Evolutionary conservation across 2,113 vertebrate species (phyloP).

Genomic region (Mustela nigripes): DNA sequence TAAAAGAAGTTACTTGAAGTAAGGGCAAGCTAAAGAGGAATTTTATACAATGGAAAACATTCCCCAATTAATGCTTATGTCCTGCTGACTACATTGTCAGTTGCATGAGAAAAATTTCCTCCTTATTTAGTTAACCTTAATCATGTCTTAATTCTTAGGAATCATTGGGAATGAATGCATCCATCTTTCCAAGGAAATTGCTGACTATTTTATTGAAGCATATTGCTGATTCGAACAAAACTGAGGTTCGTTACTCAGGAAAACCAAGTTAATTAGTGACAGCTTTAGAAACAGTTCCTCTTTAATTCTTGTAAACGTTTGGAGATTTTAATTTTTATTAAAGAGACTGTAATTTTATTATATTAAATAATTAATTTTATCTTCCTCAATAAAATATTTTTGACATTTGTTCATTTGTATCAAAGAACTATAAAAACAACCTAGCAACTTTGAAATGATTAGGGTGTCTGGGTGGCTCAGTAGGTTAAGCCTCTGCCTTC

Average conservation of each 20-base stretch:
- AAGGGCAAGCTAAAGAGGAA: slow-evolving; percentile 65
- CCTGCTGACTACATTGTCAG: slow-evolving; percentile 76
- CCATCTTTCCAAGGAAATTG: neutral
- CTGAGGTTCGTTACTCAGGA: neutral
- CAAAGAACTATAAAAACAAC: slow-evolving; percentile 73
- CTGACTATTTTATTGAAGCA: neutral
- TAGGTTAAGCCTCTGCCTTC: too few relatives aligned
- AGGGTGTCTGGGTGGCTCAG: too few relatives aligned
- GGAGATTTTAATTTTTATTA: slow-evolving; percentile 50
- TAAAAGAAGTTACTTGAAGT: slow-evolving; percentile 63
- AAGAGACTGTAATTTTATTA: slow-evolving; percentile 57
- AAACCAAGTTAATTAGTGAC: neutral
- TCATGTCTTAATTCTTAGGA: slow-evolving; percentile 66
- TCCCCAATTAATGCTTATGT: slow-evolving; percentile 66
- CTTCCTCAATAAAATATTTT: slow-evolving; percentile 68
- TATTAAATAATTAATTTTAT: slow-evolving; percentile 53
- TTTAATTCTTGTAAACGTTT: neutral
- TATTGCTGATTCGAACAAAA: neutral
- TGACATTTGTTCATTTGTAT: slow-evolving; percentile 70
- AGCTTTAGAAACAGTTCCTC: neutral
- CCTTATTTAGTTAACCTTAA: slow-evolving; percentile 69
- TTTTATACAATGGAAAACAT: neutral
- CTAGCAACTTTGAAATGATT: slow-evolving; percentile 39
- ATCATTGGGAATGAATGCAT: neutral
- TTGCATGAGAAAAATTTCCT: slow-evolving; percentile 77